Base-by-base conservation (phyloP, 2,888 invertebrate species). In the Chrysomela aeneicollis region DNA sequence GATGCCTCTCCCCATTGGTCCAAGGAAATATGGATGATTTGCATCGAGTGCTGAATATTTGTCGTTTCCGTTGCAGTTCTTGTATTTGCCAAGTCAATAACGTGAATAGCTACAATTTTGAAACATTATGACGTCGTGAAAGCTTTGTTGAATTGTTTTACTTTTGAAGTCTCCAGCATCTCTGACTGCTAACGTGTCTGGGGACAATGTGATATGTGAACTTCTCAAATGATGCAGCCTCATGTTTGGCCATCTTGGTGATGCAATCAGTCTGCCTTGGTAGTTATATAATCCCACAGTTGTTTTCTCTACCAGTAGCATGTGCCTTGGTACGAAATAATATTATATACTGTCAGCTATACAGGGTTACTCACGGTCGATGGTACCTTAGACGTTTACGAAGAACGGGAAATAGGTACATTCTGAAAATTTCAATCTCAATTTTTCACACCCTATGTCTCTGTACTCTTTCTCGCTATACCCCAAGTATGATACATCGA, bases 221-320 rank as follows among this genome's bases (percentile, higher is more conserved):
- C 87, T 84, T 71, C 91, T 92, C 15, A 98, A 84, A 42, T 89
- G 87, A 76, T 97, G 97, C 0, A 93, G 89, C 65, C 93, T 88
- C 82, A 95, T 91, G 50, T 93, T 92, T 2, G 90, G 89, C 90
- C 94, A 94, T 61, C 92, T 89, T 0, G 97, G 95, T 72, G 92
- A 90, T 9, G 94, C 90, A 21, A 94, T 85, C 47, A 95, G 84
- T 52, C 96, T 88, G 0, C 98, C 98, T 80, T 97, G 96, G 77
- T 97, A 99, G 64, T 92, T 94, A 82, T 97, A 97, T 5, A 98
- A 87, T 71, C 93, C 92, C 12, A 97, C 86, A 1, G 90, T 89
- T 18, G 89, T 87, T 71, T 92, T 90, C 82, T 98, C 98, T 50
- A 97, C 91, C 50, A 98, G 84, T 73, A 97, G 86, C 77, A 99